Percentiles rank a stretch among this genome's conserved stretches.
Evolutionary conservation across 2,113 vertebrate species (phyloP).

Genomic region (Accipiter cooperii): DNA sequence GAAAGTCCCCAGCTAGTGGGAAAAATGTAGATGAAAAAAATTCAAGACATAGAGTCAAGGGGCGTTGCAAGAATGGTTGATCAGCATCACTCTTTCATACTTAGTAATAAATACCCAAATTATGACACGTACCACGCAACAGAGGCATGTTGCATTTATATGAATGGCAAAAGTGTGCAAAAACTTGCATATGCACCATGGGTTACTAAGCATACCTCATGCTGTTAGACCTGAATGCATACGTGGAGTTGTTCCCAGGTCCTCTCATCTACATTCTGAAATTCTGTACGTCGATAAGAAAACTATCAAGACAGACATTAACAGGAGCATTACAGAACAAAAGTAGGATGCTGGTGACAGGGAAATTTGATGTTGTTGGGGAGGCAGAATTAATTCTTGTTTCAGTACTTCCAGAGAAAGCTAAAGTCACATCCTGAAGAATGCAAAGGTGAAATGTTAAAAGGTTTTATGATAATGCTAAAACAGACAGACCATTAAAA

Average conservation of each 20-base stretch:
- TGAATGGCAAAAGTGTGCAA: not conserved
- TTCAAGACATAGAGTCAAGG: conserved; percentile 9
- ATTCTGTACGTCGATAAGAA: not conserved
- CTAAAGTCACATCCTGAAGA: not conserved
- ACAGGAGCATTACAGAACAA: not conserved
- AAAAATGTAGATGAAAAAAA: conserved; percentile 39
- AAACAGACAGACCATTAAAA: not conserved
- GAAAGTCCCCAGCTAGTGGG: conserved; percentile 14
- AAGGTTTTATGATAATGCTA: not conserved
- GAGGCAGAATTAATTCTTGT: not conserved
- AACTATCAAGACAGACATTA: not conserved
- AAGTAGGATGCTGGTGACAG: not conserved
- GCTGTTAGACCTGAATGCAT: not conserved
- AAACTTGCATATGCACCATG: not conserved
- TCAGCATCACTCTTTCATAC: not conserved
- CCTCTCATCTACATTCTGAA: not conserved
- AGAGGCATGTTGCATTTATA: not conserved
- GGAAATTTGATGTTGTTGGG: not conserved
- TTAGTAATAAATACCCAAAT: not conserved
- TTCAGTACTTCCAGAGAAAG: not conserved
- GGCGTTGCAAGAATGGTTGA: not conserved
- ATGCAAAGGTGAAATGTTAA: not conserved
- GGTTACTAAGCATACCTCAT: not conserved
- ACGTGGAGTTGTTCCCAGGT: not conserved
- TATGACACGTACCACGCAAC: fast-evolving